A percentile compares a stretch with the other conserved stretches of the same genome.
Conservation (phyloP, 2,113 vertebrate genomes). For the Rhinoderma darwinii region DNA sequence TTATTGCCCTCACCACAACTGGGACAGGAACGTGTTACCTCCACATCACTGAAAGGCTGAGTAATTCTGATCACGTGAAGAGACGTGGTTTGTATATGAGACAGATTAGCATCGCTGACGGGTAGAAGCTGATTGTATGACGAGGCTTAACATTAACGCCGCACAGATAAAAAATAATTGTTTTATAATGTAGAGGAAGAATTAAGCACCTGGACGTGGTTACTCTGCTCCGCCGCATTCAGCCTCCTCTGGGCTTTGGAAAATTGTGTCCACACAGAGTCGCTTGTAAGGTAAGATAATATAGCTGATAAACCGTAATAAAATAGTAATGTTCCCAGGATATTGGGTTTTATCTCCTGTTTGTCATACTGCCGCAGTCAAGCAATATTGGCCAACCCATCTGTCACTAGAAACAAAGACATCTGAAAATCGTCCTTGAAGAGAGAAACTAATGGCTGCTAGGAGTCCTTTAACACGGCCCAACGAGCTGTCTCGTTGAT, state of each 20-base stretch:
- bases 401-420: neutral
- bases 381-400: neutral
- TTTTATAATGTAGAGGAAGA: conserved; percentile 73
- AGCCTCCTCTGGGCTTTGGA: conserved; percentile 95
- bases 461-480: no score
- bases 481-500: no score
- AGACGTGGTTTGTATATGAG: neutral
- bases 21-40: neutral
- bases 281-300: conserved; percentile 89
- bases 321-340: conserved; percentile 55
- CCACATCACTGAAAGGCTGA: neutral
- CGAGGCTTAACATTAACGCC: neutral
- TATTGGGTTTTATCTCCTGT: neutral
- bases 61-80: neutral
- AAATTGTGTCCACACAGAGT: conserved; percentile 97
- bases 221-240: conserved; percentile 91
- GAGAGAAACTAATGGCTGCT: no score
- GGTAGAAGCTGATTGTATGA: no score
- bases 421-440: no score
- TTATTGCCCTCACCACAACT: no score
- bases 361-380: neutral
- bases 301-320: neutral
- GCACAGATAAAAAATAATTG: neutral
- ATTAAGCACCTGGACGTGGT: conserved; percentile 98
- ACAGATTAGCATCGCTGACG: neutral